Percentiles rank a stretch among this genome's conserved stretches.
Conservation (phyloP, 2,797 vertebrate species). For the Peromyscus nudipes region DNA sequence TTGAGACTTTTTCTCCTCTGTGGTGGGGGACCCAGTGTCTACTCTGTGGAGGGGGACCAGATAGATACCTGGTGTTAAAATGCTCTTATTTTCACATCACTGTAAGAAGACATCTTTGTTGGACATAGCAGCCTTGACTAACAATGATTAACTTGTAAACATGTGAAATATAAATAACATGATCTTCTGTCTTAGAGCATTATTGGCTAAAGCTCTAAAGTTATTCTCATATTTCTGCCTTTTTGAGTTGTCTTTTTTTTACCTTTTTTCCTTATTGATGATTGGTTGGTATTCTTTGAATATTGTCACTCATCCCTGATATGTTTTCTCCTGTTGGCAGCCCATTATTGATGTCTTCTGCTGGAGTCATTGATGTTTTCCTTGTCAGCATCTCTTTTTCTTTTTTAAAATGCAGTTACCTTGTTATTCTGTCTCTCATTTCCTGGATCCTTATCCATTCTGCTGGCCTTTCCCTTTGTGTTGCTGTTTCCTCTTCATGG, state of each 20-base stretch:
- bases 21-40: background rate
- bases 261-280: background rate
- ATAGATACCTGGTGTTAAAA: background rate
- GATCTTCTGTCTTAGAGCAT: background rate
- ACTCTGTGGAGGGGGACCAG: too few relatives aligned
- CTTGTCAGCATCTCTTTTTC: background rate
- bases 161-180: background rate
- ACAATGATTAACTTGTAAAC: background rate
- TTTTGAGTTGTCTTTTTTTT: background rate
- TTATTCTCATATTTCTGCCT: background rate
- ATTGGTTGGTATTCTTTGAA: background rate
- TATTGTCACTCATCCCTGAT: background rate
- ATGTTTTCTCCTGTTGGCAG: background rate
- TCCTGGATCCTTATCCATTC: background rate
- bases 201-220: background rate
- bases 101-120: background rate
- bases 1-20: background rate
- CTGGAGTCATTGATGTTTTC: background rate
- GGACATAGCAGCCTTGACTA: background rate
- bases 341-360: background rate
- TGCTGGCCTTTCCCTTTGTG: background rate
- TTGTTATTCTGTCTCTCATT: background rate
- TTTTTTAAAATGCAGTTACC: background rate
- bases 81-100: background rate
- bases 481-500: background rate